phyloP scores from a whole-genome alignment of 2,797 vertebrate genomes.

The Epinephelus awoara region DNA sequence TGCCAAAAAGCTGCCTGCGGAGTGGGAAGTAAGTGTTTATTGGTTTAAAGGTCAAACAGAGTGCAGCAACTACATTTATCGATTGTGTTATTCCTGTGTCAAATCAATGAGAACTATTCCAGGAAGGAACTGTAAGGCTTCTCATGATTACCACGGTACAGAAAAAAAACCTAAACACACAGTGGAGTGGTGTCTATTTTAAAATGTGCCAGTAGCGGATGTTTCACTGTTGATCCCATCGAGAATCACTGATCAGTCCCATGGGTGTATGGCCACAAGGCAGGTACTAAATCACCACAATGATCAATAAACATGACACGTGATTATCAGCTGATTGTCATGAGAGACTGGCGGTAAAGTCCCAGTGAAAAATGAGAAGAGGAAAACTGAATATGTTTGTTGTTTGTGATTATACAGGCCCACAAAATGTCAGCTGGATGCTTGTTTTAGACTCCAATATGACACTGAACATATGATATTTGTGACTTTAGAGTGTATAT shows the following conservation, averaged over 20 bases:
- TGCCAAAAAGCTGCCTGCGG: conserved; percentile 37
- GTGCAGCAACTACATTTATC: conserved; percentile 48
- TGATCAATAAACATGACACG: conserved; percentile 73
- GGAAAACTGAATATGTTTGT: conserved; percentile 22
- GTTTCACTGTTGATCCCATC: conserved; percentile 26
- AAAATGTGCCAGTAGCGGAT: conserved; percentile 3
- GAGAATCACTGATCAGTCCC: conserved; percentile 69
- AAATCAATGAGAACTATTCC: conserved; percentile 61
- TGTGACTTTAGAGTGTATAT: too few species aligned
- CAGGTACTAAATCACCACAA: conserved; percentile 67
- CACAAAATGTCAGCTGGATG: background rate
- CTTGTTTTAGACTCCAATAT: background rate
- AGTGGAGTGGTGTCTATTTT: conserved; percentile 1
- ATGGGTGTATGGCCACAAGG: conserved; percentile 27
- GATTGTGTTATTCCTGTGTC: conserved; percentile 59
- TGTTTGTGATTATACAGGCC: background rate
- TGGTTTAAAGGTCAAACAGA: conserved; percentile 67
- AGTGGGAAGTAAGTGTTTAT: conserved; percentile 52
- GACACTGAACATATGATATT: too few species aligned
- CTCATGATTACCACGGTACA: conserved; percentile 6
- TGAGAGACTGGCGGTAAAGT: conserved; percentile 28
- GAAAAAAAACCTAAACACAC: conserved; percentile 4
- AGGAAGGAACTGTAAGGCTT: conserved; percentile 32
- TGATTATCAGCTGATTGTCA: conserved; percentile 63
- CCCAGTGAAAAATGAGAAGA: conserved; percentile 32